Percentiles rank a stretch among this genome's conserved stretches.
Conservation (phyloP, 2,113 vertebrate genomes). For the Labeo rohita region DNA sequence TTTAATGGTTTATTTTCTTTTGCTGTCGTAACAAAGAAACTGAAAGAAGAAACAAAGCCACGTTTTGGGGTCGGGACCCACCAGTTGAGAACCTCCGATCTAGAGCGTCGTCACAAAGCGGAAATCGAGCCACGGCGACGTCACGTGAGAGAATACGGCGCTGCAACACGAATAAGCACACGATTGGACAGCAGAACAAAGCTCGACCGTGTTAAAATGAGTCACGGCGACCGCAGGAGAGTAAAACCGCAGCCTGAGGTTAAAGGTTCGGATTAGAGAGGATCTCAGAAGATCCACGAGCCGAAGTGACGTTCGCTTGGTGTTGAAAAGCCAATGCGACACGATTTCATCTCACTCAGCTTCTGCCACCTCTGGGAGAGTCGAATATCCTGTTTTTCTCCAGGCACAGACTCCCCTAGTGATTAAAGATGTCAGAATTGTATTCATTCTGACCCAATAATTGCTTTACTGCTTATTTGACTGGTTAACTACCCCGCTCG, state of each 20-base stretch:
- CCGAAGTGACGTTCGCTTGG: neutral
- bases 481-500: constrained; percentile 79
- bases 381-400: constrained; percentile 67
- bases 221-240: neutral
- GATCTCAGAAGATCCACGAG: constrained; percentile 5
- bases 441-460: constrained; percentile 83
- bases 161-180: neutral
- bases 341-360: neutral
- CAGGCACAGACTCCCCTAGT: constrained; percentile 76
- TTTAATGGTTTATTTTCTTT: neutral
- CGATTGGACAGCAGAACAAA: neutral
- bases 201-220: neutral
- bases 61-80: neutral
- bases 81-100: constrained; percentile 6
- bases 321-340: neutral
- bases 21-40: no score
- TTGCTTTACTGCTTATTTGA: constrained; percentile 82
- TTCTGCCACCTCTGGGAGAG: neutral
- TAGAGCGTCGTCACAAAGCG: neutral
- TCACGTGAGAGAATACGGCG: neutral
- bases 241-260: neutral
- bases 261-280: neutral
- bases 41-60: neutral
- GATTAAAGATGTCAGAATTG: constrained; percentile 84
- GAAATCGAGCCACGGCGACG: neutral